These are phyloP conservation scores for Chaetodon trifasciatus DNA, from an alignment of 2,797 vertebrate genomes.

Conservation along the genomic window DNA sequence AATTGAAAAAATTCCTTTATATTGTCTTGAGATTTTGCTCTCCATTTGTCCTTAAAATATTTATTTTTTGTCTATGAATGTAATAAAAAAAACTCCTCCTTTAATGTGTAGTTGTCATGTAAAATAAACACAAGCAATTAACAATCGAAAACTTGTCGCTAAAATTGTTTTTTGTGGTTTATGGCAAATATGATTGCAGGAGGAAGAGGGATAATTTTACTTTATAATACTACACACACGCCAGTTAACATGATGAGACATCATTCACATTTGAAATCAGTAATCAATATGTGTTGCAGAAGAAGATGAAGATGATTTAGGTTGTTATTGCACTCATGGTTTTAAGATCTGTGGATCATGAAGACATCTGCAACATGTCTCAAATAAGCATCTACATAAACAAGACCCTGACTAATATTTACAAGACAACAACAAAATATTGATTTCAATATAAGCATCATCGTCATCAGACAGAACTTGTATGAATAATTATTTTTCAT, in stretches of 20 bases:
- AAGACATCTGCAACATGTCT: constrained; percentile 44
- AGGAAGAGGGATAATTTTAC: background rate
- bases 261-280: background rate
- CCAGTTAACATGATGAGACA: background rate
- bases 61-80: background rate
- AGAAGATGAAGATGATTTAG: constrained; percentile 29
- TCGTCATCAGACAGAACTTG: constrained; percentile 24
- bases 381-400: constrained; percentile 69
- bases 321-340: constrained; percentile 53
- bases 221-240: background rate
- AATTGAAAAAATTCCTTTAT: background rate
- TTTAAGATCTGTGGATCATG: constrained; percentile 54
- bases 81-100: background rate
- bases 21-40: background rate
- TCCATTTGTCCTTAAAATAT: background rate
- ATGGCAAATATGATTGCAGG: background rate
- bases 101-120: background rate
- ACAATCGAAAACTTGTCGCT: background rate
- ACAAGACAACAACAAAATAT: constrained; percentile 76
- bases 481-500: constrained; percentile 34
- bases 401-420: constrained; percentile 75
- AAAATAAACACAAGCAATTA: background rate
- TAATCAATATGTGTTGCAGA: background rate
- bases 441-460: constrained; percentile 58
- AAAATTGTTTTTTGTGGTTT: background rate